Evolutionary conservation across 2,797 vertebrate genomes (phyloP).

Genomic region (Heliangelus exortis): DNA sequence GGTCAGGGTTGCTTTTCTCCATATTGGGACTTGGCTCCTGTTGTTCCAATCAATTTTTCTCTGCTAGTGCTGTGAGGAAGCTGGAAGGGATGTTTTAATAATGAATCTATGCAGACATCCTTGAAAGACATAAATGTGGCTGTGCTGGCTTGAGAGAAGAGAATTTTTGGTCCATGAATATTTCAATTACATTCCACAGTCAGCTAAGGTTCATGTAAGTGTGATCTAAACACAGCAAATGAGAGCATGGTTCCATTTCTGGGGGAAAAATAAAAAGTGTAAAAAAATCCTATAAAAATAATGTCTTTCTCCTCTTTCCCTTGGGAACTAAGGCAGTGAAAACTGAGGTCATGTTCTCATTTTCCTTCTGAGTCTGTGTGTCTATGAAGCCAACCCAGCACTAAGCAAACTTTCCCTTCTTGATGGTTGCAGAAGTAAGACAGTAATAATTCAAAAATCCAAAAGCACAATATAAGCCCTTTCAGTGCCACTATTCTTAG

Average conservation of each 20-base stretch:
- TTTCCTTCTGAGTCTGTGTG: not conserved
- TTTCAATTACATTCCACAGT: not conserved
- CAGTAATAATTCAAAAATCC: not conserved
- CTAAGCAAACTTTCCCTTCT: not conserved
- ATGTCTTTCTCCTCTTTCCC: not conserved
- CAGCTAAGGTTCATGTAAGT: not conserved
- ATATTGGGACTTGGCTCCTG: not conserved
- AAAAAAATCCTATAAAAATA: not conserved
- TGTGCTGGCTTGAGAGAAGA: not conserved
- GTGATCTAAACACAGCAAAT: not conserved
- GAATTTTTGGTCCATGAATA: not conserved
- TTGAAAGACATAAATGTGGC: not conserved
- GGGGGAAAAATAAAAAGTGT: not conserved
- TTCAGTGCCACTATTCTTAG: not conserved
- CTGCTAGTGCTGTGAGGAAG: not conserved
- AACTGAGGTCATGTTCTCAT: not conserved
- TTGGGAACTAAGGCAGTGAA: not conserved
- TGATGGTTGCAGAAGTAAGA: not conserved
- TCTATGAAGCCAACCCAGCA: not conserved
- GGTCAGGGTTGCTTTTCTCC: not conserved
- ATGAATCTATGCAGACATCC: not conserved
- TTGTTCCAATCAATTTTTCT: slow-evolving; percentile 10
- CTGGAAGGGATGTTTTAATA: slow-evolving; percentile 5
- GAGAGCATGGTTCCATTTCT: not conserved
- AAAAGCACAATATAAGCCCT: not conserved